These are phyloP conservation scores for Conus canariensis DNA, from an alignment of 2,888 invertebrate species.

Conservation along the genomic window DNA sequence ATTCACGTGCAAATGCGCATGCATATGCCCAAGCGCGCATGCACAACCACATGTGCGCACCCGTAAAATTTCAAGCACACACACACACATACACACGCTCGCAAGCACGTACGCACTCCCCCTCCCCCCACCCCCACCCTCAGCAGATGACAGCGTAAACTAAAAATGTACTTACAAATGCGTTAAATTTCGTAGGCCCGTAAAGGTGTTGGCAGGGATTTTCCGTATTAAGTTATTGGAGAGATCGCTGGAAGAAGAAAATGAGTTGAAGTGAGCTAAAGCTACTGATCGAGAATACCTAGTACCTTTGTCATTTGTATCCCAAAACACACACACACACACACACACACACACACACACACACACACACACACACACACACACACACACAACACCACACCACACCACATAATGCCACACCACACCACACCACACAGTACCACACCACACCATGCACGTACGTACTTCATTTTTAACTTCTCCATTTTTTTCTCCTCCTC, in stretches of 20 bases:
- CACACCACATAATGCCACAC: too few species aligned
- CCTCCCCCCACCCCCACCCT: too few species aligned
- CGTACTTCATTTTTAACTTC: too few species aligned
- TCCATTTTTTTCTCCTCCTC: too few species aligned
- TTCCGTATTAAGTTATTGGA: slow-evolving; percentile 47
- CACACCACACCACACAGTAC: too few species aligned
- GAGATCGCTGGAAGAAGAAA: slow-evolving; percentile 41
- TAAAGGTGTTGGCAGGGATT: slow-evolving; percentile 42
- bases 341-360: slow-evolving; percentile 1
- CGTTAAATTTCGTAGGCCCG: slow-evolving; percentile 41
- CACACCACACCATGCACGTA: too few species aligned
- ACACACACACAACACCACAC: background rate
- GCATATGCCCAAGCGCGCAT: background rate
- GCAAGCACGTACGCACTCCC: too few species aligned
- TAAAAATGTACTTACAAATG: slow-evolving; percentile 40
- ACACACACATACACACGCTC: too few species aligned
- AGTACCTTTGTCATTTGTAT: background rate
- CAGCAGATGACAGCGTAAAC: too few species aligned
- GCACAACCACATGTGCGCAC: background rate
- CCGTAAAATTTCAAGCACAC: too few species aligned
- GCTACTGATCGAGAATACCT: too few species aligned
- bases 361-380: background rate
- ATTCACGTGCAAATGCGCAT: background rate
- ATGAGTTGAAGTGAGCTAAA: too few species aligned
- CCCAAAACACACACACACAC: slow-evolving; percentile 39